phyloP scores from a whole-genome alignment of 2,113 vertebrate genomes.

The Bucco capensis region DNA sequence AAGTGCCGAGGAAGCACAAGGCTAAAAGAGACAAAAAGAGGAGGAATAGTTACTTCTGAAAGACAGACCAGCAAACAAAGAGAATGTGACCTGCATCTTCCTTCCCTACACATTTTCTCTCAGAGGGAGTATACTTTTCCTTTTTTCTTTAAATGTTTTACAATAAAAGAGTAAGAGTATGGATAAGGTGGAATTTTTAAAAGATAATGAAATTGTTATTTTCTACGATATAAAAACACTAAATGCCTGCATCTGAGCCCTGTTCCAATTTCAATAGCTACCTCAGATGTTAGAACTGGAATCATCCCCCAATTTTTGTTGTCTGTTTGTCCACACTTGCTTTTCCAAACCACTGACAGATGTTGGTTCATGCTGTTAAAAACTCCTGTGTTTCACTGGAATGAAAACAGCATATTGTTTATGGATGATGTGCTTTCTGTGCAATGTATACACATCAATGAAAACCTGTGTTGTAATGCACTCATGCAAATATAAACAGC shows the following conservation, averaged over 20 bases:
- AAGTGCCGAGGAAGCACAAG: constrained; percentile 9
- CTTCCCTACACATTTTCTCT: neutral
- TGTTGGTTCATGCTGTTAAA: neutral
- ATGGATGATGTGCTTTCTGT: neutral
- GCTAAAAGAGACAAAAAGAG: neutral
- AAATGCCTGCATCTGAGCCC: neutral
- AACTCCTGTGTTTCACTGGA: neutral
- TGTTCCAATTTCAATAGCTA: neutral
- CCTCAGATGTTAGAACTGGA: neutral
- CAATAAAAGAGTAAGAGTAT: neutral
- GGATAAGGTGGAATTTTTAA: neutral
- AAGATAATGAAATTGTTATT: neutral
- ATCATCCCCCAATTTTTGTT: neutral
- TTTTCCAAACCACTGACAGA: neutral
- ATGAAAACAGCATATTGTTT: neutral
- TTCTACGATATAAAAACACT: neutral
- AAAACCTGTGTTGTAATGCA: neutral
- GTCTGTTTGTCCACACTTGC: neutral
- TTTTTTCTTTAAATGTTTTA: neutral
- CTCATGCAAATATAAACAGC: neutral
- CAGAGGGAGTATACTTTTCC: neutral
- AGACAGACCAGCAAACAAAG: neutral
- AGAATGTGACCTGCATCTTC: neutral
- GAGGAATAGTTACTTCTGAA: neutral
- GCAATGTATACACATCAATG: neutral